phyloP scores from a whole-genome alignment of 2,888 invertebrate genomes.

The Hyppa rectilinea region DNA sequence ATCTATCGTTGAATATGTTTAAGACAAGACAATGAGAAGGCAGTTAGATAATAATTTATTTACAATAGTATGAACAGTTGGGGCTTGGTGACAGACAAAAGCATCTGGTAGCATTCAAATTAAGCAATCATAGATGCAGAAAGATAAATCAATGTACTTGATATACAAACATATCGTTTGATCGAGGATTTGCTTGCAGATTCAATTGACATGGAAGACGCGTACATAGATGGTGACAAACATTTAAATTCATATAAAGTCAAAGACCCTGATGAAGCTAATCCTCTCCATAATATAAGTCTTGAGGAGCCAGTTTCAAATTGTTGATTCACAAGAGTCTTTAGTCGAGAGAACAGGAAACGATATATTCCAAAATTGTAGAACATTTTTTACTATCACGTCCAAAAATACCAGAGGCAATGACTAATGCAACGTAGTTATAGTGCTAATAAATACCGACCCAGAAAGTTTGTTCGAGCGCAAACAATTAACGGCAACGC shows the following conservation, averaged over 20 bases:
- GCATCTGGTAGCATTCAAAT: slow-evolving; percentile 71
- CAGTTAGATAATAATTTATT: slow-evolving; percentile 69
- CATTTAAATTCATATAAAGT: slow-evolving; percentile 23
- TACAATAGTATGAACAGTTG: slow-evolving; percentile 69
- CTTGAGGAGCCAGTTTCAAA: background rate
- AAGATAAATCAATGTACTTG: slow-evolving; percentile 33
- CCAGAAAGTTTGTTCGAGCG: slow-evolving; percentile 77
- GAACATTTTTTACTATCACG: slow-evolving; percentile 44
- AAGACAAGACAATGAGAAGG: slow-evolving; percentile 73
- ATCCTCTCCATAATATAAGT: slow-evolving; percentile 6
- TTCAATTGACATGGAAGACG: slow-evolving; percentile 27
- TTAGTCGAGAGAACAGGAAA: background rate
- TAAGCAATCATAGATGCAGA: slow-evolving; percentile 61
- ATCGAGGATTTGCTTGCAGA: slow-evolving; percentile 11
- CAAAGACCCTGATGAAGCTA: slow-evolving; percentile 14
- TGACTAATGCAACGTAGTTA: slow-evolving; percentile 71
- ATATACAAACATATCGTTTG: slow-evolving; percentile 11
- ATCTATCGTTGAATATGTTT: slow-evolving; percentile 72
- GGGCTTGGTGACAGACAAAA: slow-evolving; percentile 67
- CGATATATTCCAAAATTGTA: slow-evolving; percentile 12
- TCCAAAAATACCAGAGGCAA: slow-evolving; percentile 62
- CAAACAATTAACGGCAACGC: slow-evolving; percentile 81
- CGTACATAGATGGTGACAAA: slow-evolving; percentile 10
- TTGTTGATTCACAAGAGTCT: background rate
- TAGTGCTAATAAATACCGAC: slow-evolving; percentile 78